These are phyloP conservation scores for Callipepla squamata DNA, from an alignment of 2,113 vertebrate genomes.

Conservation along the genomic window DNA sequence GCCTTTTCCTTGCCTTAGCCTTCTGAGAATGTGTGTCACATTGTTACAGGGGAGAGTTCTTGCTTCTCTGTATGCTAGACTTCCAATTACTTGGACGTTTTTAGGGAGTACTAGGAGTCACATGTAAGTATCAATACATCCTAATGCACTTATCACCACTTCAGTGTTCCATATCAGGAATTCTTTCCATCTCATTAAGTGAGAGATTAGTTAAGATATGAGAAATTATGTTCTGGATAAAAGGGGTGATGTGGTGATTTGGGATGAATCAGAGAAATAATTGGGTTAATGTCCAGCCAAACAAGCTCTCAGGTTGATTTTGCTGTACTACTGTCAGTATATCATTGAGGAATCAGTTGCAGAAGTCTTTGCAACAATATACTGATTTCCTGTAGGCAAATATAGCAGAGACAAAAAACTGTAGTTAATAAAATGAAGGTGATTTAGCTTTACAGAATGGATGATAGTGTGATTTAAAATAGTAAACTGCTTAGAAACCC, in stretches of 20 bases:
- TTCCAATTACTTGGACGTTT: background rate
- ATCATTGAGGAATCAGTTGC: constrained; percentile 35
- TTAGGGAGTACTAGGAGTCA: background rate
- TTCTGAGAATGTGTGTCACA: background rate
- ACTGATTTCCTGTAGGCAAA: constrained; percentile 42
- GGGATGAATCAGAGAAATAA: background rate
- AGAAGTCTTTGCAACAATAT: constrained; percentile 44
- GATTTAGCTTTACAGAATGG: constrained; percentile 60
- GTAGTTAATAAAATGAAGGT: constrained; percentile 51
- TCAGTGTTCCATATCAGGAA: background rate
- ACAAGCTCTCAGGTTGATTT: constrained; percentile 23
- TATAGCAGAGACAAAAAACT: constrained; percentile 14
- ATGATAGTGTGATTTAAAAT: constrained; percentile 45
- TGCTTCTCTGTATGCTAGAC: background rate
- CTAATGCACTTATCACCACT: background rate
- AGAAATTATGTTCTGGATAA: constrained; percentile 22
- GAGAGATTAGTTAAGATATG: constrained; percentile 31
- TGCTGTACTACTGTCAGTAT: background rate
- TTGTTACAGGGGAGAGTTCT: background rate
- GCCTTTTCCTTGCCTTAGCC: background rate
- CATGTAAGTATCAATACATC: constrained; percentile 1
- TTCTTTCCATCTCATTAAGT: constrained; percentile 51
- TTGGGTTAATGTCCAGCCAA: background rate
- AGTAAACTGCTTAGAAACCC: constrained; percentile 53
- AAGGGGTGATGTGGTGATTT: background rate